Conservation (phyloP, 2,797 vertebrate genomes). For the Gymnopithys bicolor region DNA sequence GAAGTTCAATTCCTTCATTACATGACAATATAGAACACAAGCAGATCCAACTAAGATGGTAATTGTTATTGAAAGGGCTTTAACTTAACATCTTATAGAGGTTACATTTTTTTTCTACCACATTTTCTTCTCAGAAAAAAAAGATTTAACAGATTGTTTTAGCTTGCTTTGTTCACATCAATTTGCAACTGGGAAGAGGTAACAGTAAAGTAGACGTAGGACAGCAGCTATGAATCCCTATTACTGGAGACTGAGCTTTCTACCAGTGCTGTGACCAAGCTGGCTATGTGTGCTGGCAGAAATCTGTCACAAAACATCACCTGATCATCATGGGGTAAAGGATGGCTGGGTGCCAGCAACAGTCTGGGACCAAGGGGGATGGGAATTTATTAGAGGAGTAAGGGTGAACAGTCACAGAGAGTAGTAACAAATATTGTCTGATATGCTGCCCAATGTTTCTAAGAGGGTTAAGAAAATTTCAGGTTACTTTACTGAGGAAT, state of each 20-base stretch:
- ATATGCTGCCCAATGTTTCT: not conserved
- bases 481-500: not conserved
- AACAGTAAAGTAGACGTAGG: not conserved
- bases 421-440: not conserved
- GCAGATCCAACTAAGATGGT: slow-evolving; percentile 23
- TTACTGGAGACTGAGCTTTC: not conserved
- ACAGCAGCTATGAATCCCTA: not conserved
- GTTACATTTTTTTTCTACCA: not conserved
- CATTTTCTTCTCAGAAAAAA: not conserved
- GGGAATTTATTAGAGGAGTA: not conserved
- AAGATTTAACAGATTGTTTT: not conserved
- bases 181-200: not conserved
- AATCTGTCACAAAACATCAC: not conserved
- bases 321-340: not conserved
- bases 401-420: not conserved
- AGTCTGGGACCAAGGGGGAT: not conserved
- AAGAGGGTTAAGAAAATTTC: not conserved
- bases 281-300: not conserved
- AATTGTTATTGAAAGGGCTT: not conserved
- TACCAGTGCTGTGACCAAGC: not conserved
- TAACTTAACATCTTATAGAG: not conserved
- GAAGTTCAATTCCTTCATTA: slow-evolving; percentile 9
- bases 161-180: not conserved
- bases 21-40: slow-evolving; percentile 51
- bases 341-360: not conserved